phyloP scores from a whole-genome alignment of 2,113 vertebrate genomes.

The Toxostoma redivivum region DNA sequence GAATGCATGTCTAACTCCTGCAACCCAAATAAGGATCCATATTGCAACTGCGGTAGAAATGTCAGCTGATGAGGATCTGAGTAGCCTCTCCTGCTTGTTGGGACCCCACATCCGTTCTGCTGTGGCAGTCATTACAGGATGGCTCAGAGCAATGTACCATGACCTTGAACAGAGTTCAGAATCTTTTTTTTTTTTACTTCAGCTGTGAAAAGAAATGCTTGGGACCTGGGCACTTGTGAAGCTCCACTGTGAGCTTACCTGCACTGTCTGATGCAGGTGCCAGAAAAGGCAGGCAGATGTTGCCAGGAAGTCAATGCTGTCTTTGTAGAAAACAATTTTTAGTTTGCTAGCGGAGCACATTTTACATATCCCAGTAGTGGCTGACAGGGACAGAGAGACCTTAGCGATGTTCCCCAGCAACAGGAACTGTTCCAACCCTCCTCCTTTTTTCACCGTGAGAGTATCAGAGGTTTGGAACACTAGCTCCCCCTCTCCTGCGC shows the following conservation, averaged over 20 bases:
- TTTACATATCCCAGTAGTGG: background rate
- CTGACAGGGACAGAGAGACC: background rate
- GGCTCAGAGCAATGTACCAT: rapidly evolving
- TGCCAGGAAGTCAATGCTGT: rapidly evolving
- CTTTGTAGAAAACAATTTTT: background rate
- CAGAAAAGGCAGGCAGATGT: background rate
- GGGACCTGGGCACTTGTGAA: too few relatives aligned
- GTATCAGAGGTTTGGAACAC: background rate
- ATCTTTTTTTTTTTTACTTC: background rate
- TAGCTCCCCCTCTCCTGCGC: background rate
- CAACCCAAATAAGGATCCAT: rapidly evolving
- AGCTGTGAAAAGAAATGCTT: background rate
- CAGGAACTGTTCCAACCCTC: background rate
- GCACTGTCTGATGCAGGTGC: rapidly evolving
- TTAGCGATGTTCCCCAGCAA: background rate
- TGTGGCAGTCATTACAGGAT: background rate
- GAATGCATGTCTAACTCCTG: background rate
- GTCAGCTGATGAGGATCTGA: background rate
- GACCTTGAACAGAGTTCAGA: background rate
- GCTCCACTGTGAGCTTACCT: background rate
- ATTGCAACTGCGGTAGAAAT: background rate
- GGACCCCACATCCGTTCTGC: rapidly evolving
- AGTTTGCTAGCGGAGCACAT: background rate
- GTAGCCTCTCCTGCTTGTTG: background rate
- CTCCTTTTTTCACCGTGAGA: background rate